Conservation (phyloP, 2,888 invertebrate genomes). For the Loripinus fragilis region DNA sequence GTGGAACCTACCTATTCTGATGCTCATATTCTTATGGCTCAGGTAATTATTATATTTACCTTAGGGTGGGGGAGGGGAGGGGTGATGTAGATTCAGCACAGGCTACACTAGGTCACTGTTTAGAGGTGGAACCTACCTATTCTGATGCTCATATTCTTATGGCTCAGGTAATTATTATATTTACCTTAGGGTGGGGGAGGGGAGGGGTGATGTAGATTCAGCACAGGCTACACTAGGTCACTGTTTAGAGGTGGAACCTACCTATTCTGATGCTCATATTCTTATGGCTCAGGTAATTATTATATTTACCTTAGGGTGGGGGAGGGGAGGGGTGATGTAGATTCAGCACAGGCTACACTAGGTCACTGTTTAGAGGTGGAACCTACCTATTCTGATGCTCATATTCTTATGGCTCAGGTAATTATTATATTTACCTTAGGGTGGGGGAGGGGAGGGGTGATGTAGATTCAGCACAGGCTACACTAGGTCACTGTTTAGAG, state of each 20-base stretch:
- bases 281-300: slow-evolving; percentile 87
- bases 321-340: slow-evolving; percentile 89
- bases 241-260: slow-evolving; percentile 90
- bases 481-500: slow-evolving; percentile 90
- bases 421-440: not conserved
- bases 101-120: slow-evolving; percentile 88
- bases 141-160: slow-evolving; percentile 93
- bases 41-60: slow-evolving; percentile 64
- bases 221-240: slow-evolving; percentile 90
- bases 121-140: slow-evolving; percentile 91
- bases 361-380: slow-evolving; percentile 90
- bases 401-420: slow-evolving; percentile 90
- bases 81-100: slow-evolving; percentile 90
- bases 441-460: no score
- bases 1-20: slow-evolving; percentile 92
- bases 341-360: slow-evolving; percentile 89
- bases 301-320: no score
- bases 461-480: slow-evolving; percentile 88
- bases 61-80: no score
- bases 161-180: slow-evolving; percentile 85
- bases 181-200: no score
- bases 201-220: slow-evolving; percentile 89
- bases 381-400: slow-evolving; percentile 92
- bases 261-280: slow-evolving; percentile 92
- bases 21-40: slow-evolving; percentile 92